Percentiles rank a stretch among this genome's conserved stretches.
phyloP scores from a whole-genome alignment of 2,888 invertebrate genomes.

The Diplazon laetatorius region DNA sequence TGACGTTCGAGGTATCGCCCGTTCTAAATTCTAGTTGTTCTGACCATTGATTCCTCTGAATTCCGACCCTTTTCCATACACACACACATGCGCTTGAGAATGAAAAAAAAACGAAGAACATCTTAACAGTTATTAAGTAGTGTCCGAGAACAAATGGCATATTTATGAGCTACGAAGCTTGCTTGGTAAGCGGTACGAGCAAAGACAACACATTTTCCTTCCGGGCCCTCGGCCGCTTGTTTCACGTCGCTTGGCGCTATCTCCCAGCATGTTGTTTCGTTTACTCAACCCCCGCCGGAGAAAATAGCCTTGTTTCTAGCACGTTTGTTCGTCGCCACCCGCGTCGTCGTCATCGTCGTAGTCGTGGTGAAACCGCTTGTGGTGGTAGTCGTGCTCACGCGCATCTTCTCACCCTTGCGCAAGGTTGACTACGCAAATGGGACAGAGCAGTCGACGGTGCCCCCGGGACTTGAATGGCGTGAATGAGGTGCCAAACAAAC shows the following conservation, averaged over 20 bases:
- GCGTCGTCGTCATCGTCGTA: slow-evolving; percentile 29
- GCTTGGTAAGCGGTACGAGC: slow-evolving; percentile 9
- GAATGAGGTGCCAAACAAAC: slow-evolving; percentile 64
- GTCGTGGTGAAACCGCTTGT: slow-evolving; percentile 1
- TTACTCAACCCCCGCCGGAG: slow-evolving; percentile 35
- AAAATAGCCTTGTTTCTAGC: slow-evolving; percentile 25
- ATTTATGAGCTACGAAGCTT: slow-evolving; percentile 17
- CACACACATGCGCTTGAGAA: no score
- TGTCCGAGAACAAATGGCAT: slow-evolving; percentile 45
- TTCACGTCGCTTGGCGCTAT: slow-evolving; percentile 3
- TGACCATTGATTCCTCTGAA: no score
- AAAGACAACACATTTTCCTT: slow-evolving; percentile 22
- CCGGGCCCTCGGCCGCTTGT: slow-evolving; percentile 30
- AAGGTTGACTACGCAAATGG: slow-evolving; percentile 21
- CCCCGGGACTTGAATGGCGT: slow-evolving; percentile 37
- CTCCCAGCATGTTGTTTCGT: slow-evolving; percentile 44
- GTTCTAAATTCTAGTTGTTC: no score
- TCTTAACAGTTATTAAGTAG: slow-evolving; percentile 55
- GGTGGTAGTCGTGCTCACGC: slow-evolving; percentile 27
- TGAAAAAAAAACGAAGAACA: no score
- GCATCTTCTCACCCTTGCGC: slow-evolving; percentile 46
- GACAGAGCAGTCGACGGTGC: slow-evolving; percentile 10
- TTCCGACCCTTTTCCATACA: no score
- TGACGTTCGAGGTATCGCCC: no score
- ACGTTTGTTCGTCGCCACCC: slow-evolving; percentile 52